These are phyloP conservation scores for Druon quercuslanigerum DNA, from an alignment of 1,140 invertebrate genomes.

Conservation along the genomic window DNA sequence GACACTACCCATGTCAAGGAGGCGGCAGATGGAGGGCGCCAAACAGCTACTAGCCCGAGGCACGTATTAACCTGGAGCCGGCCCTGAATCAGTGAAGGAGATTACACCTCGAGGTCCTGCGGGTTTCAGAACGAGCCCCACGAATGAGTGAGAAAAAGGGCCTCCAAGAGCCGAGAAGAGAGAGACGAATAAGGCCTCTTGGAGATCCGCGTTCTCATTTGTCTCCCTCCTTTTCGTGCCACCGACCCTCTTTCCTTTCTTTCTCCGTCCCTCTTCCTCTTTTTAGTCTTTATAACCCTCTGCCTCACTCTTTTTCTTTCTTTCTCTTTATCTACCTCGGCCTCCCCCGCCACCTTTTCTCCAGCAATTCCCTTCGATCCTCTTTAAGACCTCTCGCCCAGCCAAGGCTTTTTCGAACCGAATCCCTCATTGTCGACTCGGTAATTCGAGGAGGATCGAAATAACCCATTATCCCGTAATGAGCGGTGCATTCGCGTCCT, in stretches of 20 bases:
- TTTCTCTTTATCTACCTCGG: slow-evolving; percentile 31
- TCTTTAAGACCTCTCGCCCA: slow-evolving; percentile 40
- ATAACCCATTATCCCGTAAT: slow-evolving; percentile 70
- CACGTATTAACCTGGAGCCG: slow-evolving; percentile 27
- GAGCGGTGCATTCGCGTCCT: slow-evolving; percentile 62
- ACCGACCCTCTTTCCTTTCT: slow-evolving; percentile 35
- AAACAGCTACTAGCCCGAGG: slow-evolving; percentile 29
- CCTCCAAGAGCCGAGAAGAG: slow-evolving; percentile 17
- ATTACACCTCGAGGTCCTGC: slow-evolving; percentile 53
- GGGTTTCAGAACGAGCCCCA: slow-evolving; percentile 36
- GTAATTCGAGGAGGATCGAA: slow-evolving; percentile 71
- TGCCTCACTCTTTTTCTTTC: slow-evolving; percentile 16
- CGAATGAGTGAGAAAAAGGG: background rate
- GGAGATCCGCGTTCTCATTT: slow-evolving; percentile 44
- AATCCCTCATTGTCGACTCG: slow-evolving; percentile 69
- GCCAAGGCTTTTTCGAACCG: slow-evolving; percentile 35
- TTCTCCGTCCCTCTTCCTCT: slow-evolving; percentile 33
- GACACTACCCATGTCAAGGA: slow-evolving; percentile 32
- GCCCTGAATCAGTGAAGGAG: slow-evolving; percentile 52
- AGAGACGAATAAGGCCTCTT: slow-evolving; percentile 19
- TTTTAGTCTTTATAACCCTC: background rate
- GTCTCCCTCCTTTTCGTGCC: slow-evolving; percentile 38
- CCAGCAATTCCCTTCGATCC: slow-evolving; percentile 23
- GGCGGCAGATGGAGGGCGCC: slow-evolving; percentile 30
- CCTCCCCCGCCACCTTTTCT: slow-evolving; percentile 42